These are phyloP conservation scores for Melanotaenia boesemani DNA, from an alignment of 2,797 vertebrate species.

Conservation along the genomic window DNA sequence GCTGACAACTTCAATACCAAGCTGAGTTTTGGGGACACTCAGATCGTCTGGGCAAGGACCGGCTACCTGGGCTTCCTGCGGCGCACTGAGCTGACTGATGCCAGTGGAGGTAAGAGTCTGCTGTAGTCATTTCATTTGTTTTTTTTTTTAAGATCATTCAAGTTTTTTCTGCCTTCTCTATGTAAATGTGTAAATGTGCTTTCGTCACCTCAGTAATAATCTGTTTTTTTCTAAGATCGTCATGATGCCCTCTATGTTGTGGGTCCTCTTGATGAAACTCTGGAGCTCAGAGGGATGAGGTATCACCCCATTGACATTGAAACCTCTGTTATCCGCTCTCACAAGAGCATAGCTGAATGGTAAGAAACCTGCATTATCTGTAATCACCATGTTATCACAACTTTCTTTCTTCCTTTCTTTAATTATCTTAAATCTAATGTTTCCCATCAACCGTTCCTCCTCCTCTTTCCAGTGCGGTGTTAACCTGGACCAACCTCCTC, in stretches of 20 bases:
- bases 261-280: constrained; percentile 90
- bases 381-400: background rate
- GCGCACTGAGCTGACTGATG: constrained; percentile 94
- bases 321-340: constrained; percentile 90
- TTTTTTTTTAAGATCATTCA: too few species aligned
- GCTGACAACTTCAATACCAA: constrained; percentile 95
- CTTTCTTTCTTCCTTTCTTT: background rate
- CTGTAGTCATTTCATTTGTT: background rate
- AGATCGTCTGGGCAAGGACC: constrained; percentile 93
- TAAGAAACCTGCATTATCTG: constrained; percentile 63
- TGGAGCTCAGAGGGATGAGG: constrained; percentile 91
- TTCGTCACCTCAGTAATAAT: background rate
- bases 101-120: constrained; percentile 89
- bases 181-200: background rate
- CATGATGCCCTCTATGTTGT: constrained; percentile 92
- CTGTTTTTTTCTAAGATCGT: constrained; percentile 81
- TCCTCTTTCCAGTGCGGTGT: constrained; percentile 86
- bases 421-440: too few species aligned
- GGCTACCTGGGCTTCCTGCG: constrained; percentile 97
- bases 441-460: too few species aligned
- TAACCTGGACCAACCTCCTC: constrained; percentile 97
- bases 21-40: constrained; percentile 95
- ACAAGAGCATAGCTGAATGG: constrained; percentile 94
- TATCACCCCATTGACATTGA: constrained; percentile 94
- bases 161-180: background rate